Evolutionary conservation across 2,888 invertebrate species (phyloP).

Genomic region (Corythucha ciliata): DNA sequence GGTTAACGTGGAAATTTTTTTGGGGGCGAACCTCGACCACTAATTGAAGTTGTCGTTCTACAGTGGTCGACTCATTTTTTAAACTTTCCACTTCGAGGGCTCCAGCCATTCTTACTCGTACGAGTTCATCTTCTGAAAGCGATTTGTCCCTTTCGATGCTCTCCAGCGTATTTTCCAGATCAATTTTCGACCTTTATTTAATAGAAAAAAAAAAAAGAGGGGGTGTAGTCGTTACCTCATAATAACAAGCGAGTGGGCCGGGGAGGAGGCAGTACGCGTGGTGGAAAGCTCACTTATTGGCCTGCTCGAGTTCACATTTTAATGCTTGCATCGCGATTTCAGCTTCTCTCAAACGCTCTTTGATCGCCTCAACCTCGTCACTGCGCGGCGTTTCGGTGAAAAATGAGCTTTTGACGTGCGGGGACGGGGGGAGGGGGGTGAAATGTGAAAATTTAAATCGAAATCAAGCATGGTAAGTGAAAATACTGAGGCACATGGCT

Average conservation of each 20-base stretch:
- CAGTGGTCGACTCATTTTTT: slow-evolving; percentile 13
- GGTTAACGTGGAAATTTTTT: too few species aligned
- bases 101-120: slow-evolving; percentile 8
- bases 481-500: too few species aligned
- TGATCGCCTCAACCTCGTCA: slow-evolving; percentile 16
- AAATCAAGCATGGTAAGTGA: too few species aligned
- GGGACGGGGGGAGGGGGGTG: too few species aligned
- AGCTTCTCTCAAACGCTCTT: slow-evolving; percentile 13
- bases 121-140: slow-evolving; percentile 12
- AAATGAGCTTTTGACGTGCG: too few species aligned
- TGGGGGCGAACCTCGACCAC: too few species aligned
- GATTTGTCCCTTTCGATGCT: slow-evolving; percentile 14
- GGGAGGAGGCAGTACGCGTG: too few species aligned
- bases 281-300: slow-evolving; percentile 17
- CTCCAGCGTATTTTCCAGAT: slow-evolving; percentile 15
- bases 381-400: too few species aligned
- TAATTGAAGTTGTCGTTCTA: slow-evolving; percentile 11
- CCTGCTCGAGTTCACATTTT: slow-evolving; percentile 17
- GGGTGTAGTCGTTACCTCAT: too few species aligned
- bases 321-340: slow-evolving; percentile 16
- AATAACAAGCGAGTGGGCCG: too few species aligned
- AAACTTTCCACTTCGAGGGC: slow-evolving; percentile 13
- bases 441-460: too few species aligned
- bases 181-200: slow-evolving; percentile 7
- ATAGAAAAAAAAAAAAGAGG: too few species aligned